A percentile compares a stretch with the other conserved stretches of the same genome.
These are phyloP conservation scores for Stomatorhinus walkeri DNA, from an alignment of 2,797 vertebrate genomes.

Conservation along the genomic window DNA sequence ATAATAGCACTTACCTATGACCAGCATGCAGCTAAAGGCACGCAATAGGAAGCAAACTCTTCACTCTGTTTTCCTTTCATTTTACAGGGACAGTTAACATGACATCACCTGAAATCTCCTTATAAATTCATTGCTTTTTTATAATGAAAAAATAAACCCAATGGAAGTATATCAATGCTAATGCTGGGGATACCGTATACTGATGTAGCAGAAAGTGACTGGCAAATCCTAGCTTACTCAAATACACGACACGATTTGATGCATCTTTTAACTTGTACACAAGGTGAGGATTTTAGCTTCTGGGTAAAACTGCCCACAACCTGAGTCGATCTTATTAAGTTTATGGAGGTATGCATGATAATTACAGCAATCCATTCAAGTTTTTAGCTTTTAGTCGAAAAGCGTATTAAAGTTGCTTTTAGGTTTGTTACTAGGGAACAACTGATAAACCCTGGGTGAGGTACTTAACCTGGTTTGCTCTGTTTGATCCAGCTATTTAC, in stretches of 20 bases:
- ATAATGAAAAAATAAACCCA: neutral
- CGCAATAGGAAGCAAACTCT: constrained; percentile 63
- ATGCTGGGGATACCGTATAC: neutral
- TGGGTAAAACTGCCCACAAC: neutral
- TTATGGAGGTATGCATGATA: neutral
- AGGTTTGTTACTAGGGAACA: neutral
- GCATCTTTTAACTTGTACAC: neutral
- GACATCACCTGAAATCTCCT: neutral
- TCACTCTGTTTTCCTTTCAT: neutral
- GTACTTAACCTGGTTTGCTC: neutral
- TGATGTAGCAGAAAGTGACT: neutral
- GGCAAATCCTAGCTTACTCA: neutral
- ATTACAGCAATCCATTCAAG: neutral
- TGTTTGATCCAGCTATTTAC: neutral
- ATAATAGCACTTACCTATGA: constrained; percentile 75
- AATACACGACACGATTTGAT: neutral
- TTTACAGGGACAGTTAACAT: neutral
- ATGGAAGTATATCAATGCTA: neutral
- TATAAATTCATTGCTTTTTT: neutral
- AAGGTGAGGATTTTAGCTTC: neutral
- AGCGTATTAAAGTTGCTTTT: neutral
- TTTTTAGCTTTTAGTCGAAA: neutral
- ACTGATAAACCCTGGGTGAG: neutral
- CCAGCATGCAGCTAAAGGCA: constrained; percentile 69
- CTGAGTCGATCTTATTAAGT: neutral